These are phyloP conservation scores for Drosophila tanythrix DNA, from an alignment of 2,888 invertebrate genomes.

Conservation along the genomic window DNA sequence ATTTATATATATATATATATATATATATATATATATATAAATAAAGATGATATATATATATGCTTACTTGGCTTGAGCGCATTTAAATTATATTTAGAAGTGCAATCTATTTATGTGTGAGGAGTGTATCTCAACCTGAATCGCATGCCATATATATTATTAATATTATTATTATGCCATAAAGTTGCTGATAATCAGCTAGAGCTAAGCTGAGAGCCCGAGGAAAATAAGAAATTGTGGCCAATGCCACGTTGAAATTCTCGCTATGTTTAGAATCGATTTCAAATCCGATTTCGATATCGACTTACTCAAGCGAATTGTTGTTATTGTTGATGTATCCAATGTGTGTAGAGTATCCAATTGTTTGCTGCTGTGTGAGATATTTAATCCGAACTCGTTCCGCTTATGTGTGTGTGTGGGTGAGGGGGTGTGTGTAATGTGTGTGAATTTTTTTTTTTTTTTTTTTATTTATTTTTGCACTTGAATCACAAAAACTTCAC, in stretches of 20 bases:
- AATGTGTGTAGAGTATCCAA: slow-evolving; percentile 71
- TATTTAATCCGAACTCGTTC: slow-evolving; percentile 68
- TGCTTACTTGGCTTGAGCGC: neutral
- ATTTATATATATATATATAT: neutral
- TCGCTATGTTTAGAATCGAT: neutral
- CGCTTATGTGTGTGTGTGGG: slow-evolving; percentile 14
- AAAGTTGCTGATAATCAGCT: slow-evolving; percentile 12
- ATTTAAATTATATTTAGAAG: slow-evolving; percentile 22
- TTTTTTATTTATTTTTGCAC: slow-evolving; percentile 40
- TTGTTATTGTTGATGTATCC: slow-evolving; percentile 56
- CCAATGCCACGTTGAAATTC: slow-evolving; percentile 27
- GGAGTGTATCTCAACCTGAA: slow-evolving; percentile 7
- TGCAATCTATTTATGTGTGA: slow-evolving; percentile 28
- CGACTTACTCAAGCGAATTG: slow-evolving; percentile 75
- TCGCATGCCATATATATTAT: slow-evolving; percentile 11
- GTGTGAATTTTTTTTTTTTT: slow-evolving; percentile 25
- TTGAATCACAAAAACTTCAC: slow-evolving; percentile 61
- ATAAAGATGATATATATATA: neutral
- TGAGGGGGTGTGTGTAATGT: slow-evolving; percentile 35
- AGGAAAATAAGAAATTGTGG: slow-evolving; percentile 1
- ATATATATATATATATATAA: neutral
- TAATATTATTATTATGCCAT: slow-evolving; percentile 13
- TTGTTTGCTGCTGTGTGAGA: slow-evolving; percentile 57
- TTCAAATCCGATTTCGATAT: slow-evolving; percentile 3
- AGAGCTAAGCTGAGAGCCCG: slow-evolving; percentile 3